Percentiles rank a stretch among this genome's conserved stretches.
Evolutionary conservation across 2,797 vertebrate species (phyloP).

Genomic region (Mallotus villosus): DNA sequence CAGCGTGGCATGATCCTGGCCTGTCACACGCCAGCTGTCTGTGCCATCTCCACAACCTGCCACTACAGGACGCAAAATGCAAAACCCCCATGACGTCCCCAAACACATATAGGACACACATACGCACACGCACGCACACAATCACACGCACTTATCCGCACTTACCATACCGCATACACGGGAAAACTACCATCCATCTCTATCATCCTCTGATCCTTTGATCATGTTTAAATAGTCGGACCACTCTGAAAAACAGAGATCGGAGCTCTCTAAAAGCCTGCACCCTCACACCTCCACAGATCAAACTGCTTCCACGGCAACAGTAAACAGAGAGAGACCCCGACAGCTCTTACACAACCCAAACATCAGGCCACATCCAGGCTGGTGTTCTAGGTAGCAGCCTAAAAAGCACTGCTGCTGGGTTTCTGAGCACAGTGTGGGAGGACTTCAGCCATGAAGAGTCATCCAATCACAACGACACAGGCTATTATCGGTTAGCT

Average conservation of each 20-base stretch:
- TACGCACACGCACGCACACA: background rate
- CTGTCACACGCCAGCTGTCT: conserved; percentile 31
- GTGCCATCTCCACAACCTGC: conserved; percentile 11
- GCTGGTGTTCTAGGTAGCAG: conserved; percentile 43
- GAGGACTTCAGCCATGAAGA: conserved; percentile 49
- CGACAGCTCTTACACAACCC: conserved; percentile 31
- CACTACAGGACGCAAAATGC: background rate
- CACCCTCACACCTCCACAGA: conserved; percentile 34
- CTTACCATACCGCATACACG: background rate
- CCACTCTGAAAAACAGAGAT: conserved; percentile 16
- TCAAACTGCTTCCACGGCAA: conserved; percentile 17
- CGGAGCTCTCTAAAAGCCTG: conserved; percentile 22
- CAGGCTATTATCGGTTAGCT: conserved; percentile 4
- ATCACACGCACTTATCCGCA: conserved; percentile 8
- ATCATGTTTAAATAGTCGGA: background rate
- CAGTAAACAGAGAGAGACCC: background rate
- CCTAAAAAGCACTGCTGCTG: conserved; percentile 10
- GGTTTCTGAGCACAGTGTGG: conserved; percentile 53
- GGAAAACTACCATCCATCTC: background rate
- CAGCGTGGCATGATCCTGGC: background rate
- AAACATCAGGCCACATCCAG: background rate
- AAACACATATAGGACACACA: conserved; percentile 7
- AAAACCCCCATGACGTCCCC: conserved; percentile 1
- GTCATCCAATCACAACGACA: conserved; percentile 41
- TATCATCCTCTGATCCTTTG: background rate